phyloP scores from a whole-genome alignment of 2,888 invertebrate species.

The Dichetophora obliterata region DNA sequence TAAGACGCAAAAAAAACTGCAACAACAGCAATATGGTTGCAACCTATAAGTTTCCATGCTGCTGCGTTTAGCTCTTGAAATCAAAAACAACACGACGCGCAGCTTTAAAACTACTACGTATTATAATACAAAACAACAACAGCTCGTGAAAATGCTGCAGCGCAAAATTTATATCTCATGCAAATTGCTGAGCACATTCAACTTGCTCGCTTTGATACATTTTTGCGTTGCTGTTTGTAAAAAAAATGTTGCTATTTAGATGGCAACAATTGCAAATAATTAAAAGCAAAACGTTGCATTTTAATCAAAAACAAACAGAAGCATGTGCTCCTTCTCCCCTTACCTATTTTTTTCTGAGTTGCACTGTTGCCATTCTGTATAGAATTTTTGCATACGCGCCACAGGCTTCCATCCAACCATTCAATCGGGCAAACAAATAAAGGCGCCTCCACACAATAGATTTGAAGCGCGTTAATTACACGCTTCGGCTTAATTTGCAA shows the following conservation, averaged over 20 bases:
- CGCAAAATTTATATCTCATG: conserved; percentile 35
- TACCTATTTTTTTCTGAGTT: neutral
- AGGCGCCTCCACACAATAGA: conserved; percentile 16
- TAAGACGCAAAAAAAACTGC: conserved; percentile 6
- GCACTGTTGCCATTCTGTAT: neutral
- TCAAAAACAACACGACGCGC: neutral
- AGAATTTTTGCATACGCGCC: too few species aligned
- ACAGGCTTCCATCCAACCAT: neutral
- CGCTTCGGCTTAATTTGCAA: neutral
- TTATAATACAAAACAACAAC: neutral
- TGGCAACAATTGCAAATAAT: conserved; percentile 12
- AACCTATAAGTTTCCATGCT: conserved; percentile 18
- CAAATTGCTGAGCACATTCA: conserved; percentile 31
- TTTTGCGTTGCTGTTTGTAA: neutral
- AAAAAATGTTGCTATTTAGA: neutral
- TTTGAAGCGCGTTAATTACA: conserved; percentile 20
- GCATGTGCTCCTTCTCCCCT: neutral
- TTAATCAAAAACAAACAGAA: neutral
- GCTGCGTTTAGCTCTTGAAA: neutral
- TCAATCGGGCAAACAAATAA: neutral
- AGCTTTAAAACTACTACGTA: conserved; percentile 11
- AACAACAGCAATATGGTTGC: neutral
- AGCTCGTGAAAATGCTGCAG: conserved; percentile 13
- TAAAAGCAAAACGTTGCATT: conserved; percentile 20
- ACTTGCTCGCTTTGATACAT: neutral